Percentiles rank a stretch among this genome's conserved stretches.
These are phyloP conservation scores for Brachypterus glaber DNA, from an alignment of 2,888 invertebrate species.

Conservation along the genomic window DNA sequence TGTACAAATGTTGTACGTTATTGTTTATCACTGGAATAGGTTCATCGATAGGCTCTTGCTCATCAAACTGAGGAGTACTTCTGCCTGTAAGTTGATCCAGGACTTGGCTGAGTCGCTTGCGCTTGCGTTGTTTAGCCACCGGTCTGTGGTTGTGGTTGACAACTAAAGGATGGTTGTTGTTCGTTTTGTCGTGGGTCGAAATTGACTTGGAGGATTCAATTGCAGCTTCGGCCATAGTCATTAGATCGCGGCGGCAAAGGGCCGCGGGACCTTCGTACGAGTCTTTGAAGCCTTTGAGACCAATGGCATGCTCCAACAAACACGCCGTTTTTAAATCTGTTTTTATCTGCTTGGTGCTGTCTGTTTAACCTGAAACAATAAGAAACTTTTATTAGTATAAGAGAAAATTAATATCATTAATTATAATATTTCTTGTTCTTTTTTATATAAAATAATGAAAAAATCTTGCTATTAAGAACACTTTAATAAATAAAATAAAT, in stretches of 20 bases:
- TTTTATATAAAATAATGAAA: too few relatives aligned
- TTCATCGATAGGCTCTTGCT: constrained; percentile 24
- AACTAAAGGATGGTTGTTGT: constrained; percentile 51
- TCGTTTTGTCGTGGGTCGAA: constrained; percentile 40
- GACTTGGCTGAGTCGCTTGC: constrained; percentile 70
- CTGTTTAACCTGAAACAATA: constrained; percentile 21
- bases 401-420: too few relatives aligned
- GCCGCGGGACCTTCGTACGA: constrained; percentile 36
- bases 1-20: constrained; percentile 39
- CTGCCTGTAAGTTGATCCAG: constrained; percentile 60
- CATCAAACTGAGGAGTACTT: constrained; percentile 28
- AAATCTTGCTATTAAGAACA: too few relatives aligned
- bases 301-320: constrained; percentile 26
- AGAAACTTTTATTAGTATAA: too few relatives aligned
- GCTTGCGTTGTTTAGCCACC: constrained; percentile 61
- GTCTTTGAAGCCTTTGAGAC: constrained; percentile 18
- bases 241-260: constrained; percentile 49
- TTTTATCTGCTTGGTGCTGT: constrained; percentile 7
- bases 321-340: too few relatives aligned
- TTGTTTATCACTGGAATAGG: constrained; percentile 29
- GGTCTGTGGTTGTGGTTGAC: constrained; percentile 52
- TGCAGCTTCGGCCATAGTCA: constrained; percentile 65
- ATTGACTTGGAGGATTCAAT: constrained; percentile 43
- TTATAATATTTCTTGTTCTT: too few relatives aligned
- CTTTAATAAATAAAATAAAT: too few relatives aligned